These are phyloP conservation scores for Dugesia japonica DNA, from an alignment of 2,888 invertebrate genomes.

Conservation along the genomic window DNA sequence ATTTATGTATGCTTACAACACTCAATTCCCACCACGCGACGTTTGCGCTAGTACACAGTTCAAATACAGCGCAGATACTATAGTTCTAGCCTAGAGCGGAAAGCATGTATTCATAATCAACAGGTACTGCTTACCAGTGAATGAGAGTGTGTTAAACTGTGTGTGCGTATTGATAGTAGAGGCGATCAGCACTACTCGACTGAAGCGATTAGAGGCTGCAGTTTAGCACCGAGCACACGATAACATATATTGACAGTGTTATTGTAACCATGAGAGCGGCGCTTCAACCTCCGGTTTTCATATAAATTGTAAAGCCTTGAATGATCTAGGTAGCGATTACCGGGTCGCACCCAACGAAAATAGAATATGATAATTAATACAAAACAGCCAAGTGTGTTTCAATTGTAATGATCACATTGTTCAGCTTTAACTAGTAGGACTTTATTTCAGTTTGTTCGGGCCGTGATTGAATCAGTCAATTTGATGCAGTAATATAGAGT, in stretches of 20 bases:
- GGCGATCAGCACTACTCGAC: slow-evolving; percentile 3
- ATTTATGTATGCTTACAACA: slow-evolving; percentile 16
- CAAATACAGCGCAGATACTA: slow-evolving; percentile 14
- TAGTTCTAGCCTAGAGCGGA: slow-evolving; percentile 20
- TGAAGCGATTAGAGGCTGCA: slow-evolving; percentile 11
- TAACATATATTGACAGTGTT: not conserved
- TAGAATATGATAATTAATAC: not conserved
- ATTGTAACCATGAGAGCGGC: slow-evolving; percentile 7
- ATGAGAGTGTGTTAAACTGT: not conserved
- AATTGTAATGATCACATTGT: not conserved
- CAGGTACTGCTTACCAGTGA: slow-evolving; percentile 1
- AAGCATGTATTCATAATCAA: slow-evolving; percentile 20
- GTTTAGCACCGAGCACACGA: slow-evolving; percentile 4
- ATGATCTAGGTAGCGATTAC: not conserved
- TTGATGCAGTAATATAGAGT: not conserved
- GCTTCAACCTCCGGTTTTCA: slow-evolving; percentile 1
- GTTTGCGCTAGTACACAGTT: slow-evolving; percentile 20
- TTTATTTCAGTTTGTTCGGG: not conserved
- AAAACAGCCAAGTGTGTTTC: not conserved
- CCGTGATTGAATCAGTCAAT: not conserved
- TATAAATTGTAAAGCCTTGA: not conserved
- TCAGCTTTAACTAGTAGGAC: not conserved
- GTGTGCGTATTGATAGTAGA: not conserved
- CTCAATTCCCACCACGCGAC: slow-evolving; percentile 20
- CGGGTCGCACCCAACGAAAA: slow-evolving; percentile 13